Evolutionary conservation across 2,113 vertebrate species (phyloP).

Genomic region (Semnornis frantzii): DNA sequence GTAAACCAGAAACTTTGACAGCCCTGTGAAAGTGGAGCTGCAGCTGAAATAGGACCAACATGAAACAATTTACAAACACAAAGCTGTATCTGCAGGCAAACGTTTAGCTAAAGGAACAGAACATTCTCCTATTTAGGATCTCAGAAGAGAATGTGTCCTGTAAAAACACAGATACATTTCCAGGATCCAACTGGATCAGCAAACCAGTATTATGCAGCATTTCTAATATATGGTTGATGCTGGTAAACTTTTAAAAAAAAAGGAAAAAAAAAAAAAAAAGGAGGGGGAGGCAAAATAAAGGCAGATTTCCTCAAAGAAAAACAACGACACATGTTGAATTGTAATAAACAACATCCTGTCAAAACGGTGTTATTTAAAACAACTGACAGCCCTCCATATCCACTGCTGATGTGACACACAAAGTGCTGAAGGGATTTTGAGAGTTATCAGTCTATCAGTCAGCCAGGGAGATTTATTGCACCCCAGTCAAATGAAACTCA

Average conservation of each 20-base stretch:
- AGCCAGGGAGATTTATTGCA: conserved; percentile 56
- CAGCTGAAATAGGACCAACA: conserved; percentile 7
- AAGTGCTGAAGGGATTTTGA: conserved; percentile 18
- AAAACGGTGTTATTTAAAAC: conserved; percentile 42
- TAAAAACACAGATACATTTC: conserved; percentile 25
- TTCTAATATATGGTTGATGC: background rate
- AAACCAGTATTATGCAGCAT: background rate
- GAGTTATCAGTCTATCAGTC: conserved; percentile 63
- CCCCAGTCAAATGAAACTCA: conserved; percentile 44
- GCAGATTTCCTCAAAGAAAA: conserved; percentile 52
- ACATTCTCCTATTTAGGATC: conserved; percentile 5
- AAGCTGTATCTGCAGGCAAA: conserved; percentile 49
- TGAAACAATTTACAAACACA: conserved; percentile 40
- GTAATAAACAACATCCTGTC: conserved; percentile 42
- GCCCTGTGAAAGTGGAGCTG: background rate
- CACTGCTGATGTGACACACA: conserved; percentile 21
- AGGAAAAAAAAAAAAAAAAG: background rate
- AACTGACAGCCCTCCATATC: conserved; percentile 4
- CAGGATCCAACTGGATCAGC: conserved; percentile 11
- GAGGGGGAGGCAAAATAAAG: background rate
- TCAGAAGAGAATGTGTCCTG: background rate
- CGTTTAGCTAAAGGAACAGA: conserved; percentile 13
- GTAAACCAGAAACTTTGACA: conserved; percentile 32
- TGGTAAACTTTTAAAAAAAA: background rate
- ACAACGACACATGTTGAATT: background rate